Base-by-base conservation (phyloP, 2,113 vertebrate genomes). In the Microcebus griseorufus region DNA sequence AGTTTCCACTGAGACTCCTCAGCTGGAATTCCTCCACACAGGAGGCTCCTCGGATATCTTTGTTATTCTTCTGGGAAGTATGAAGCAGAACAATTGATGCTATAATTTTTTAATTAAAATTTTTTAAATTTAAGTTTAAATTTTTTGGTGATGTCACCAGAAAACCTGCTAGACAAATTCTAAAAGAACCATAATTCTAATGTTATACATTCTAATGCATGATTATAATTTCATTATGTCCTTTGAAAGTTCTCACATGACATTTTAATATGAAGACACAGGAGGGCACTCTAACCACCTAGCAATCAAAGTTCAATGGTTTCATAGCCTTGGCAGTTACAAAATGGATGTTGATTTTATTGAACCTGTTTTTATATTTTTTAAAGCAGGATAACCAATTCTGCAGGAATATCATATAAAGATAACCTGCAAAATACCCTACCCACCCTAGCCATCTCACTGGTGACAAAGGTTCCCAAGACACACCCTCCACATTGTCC, bases 241-340 rank as follows among this genome's bases (percentile, higher is more conserved):
- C 39, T 79, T 84, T 58, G 45, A 27, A 37, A 55, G 62, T 27
- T 80, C 70, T 90, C 48, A 60, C 45, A 29, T 69, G 64, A 53
- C 79, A 42, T 94, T 96, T 96, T 88, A 85, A 88, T 45, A 29
- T 2, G 55, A 72, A 93, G 82, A 97, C 97, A 97, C 88, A 94
- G 79, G 97, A 76, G 88, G 97, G 97, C 94, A 75, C 96, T 97
- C 85, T 96, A 97, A 96, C 55, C 82, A 97, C 90, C 42, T 16
- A 89, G 67, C 64, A 93, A 51, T 34, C 53, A 42, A 67, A 93
- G 5, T 2, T 65, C 42, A 45, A 70, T 32, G 67, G 23, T n/a
- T 91, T 88, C 22, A 45, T 13, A 73, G 23, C 5, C 39, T 37
- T 67, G 72, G 67, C 39, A 58, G n/a, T 87, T 84, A 75, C 88